phyloP scores from a whole-genome alignment of 1,140 invertebrate genomes.

The Drosophila asahinai region DNA sequence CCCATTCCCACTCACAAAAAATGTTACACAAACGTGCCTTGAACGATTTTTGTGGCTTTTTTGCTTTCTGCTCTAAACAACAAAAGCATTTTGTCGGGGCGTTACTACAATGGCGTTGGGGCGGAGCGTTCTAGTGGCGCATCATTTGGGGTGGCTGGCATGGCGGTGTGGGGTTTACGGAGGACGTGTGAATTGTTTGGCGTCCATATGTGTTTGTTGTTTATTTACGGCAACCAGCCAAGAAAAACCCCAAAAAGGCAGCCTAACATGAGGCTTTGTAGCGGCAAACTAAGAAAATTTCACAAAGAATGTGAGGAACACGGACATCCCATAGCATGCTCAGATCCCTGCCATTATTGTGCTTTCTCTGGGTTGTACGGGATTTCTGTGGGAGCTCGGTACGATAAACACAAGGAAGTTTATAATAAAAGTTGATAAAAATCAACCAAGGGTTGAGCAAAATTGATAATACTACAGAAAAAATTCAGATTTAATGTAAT shows the following conservation, averaged over 20 bases:
- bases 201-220: constrained; percentile 71
- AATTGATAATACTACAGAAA: neutral
- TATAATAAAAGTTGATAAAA: neutral
- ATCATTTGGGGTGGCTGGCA: constrained; percentile 3
- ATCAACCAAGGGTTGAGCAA: too few species aligned
- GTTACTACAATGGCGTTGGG: constrained; percentile 32
- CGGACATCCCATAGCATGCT: constrained; percentile 32
- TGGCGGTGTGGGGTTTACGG: constrained; percentile 9
- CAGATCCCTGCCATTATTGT: constrained; percentile 19
- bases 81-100: constrained; percentile 74
- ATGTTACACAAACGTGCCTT: constrained; percentile 77
- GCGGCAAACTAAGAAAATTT: constrained; percentile 78
- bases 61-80: constrained; percentile 82
- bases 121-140: constrained; percentile 10
- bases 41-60: constrained; percentile 83
- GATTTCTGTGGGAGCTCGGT: neutral
- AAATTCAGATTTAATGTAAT: too few species aligned
- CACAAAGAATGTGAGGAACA: constrained; percentile 45
- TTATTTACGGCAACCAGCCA: constrained; percentile 82
- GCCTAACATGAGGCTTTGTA: constrained; percentile 78
- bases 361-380: neutral
- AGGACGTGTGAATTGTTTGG: constrained; percentile 52
- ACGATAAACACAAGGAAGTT: neutral
- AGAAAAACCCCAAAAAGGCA: constrained; percentile 83
- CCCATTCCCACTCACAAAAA: constrained; percentile 20